Evolutionary conservation across 2,888 invertebrate species (phyloP).

Genomic region (Trichogramma dendrolimi): DNA sequence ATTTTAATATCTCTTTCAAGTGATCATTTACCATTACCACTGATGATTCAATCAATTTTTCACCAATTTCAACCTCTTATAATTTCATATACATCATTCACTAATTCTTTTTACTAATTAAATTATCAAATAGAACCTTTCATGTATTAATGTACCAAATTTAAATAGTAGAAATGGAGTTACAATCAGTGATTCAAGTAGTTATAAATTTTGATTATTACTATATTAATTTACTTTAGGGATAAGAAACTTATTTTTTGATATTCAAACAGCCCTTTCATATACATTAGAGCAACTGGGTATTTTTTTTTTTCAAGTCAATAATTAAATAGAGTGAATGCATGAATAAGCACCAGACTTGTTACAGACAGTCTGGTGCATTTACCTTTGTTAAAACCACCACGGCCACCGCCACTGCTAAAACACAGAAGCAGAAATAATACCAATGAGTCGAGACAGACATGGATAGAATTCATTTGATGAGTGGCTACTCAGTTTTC

Average conservation of each 20-base stretch:
- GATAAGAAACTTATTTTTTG: slow-evolving; percentile 17
- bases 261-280: slow-evolving; percentile 48
- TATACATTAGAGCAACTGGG: slow-evolving; percentile 48
- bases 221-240: slow-evolving; percentile 3
- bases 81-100: no score
- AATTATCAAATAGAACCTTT: no score
- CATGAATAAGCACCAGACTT: slow-evolving; percentile 72
- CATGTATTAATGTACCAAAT: no score
- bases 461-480: slow-evolving; percentile 54
- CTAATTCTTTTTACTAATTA: no score
- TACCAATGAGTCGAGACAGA: slow-evolving; percentile 69
- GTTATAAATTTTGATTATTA: no score
- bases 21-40: background rate
- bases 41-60: background rate
- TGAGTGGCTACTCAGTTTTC: slow-evolving; percentile 57
- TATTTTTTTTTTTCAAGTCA: slow-evolving; percentile 42
- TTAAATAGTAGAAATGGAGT: no score
- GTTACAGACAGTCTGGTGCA: slow-evolving; percentile 67
- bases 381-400: slow-evolving; percentile 97
- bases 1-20: background rate
- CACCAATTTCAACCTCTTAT: background rate
- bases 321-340: slow-evolving; percentile 52
- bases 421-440: slow-evolving; percentile 74
- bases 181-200: no score
- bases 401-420: slow-evolving; percentile 91